These are phyloP conservation scores for Apantesis nais DNA, from an alignment of 2,888 invertebrate species.

Conservation along the genomic window DNA sequence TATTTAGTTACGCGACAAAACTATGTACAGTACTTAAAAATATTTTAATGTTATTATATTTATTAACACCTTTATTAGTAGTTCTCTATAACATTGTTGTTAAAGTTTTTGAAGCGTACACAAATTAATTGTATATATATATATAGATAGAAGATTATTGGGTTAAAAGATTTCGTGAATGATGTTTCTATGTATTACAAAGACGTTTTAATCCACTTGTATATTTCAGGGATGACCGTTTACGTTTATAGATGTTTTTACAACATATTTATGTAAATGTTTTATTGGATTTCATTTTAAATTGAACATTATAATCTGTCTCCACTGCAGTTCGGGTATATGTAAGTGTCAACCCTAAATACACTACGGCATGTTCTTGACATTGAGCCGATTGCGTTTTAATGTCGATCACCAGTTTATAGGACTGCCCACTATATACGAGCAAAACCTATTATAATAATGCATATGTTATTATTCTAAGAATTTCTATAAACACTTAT, in stretches of 20 bases:
- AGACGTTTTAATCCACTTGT: too few relatives aligned
- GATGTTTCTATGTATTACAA: too few relatives aligned
- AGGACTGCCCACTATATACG: constrained; percentile 13
- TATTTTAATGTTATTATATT: neutral
- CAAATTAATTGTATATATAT: too few relatives aligned
- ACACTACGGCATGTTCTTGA: constrained; percentile 29
- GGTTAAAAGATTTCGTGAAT: too few relatives aligned
- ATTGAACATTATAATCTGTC: neutral
- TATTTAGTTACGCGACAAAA: neutral
- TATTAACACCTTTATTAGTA: too few relatives aligned
- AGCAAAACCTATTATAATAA: constrained; percentile 7
- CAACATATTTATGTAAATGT: neutral
- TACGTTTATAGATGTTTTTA: neutral
- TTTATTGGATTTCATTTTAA: neutral
- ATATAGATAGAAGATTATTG: too few relatives aligned
- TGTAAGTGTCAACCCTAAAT: constrained; percentile 29
- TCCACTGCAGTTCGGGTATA: neutral
- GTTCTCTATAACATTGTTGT: too few relatives aligned
- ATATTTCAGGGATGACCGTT: too few relatives aligned
- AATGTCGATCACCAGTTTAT: constrained; percentile 33
- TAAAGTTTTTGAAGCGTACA: too few relatives aligned
- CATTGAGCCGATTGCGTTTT: constrained; percentile 42
- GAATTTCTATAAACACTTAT: neutral
- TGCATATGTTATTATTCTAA: neutral
- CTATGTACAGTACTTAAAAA: neutral